A percentile compares a stretch with the other conserved stretches of the same genome.
Conservation (phyloP, 2,888 invertebrate genomes). For the Carterocephalus palaemon region DNA sequence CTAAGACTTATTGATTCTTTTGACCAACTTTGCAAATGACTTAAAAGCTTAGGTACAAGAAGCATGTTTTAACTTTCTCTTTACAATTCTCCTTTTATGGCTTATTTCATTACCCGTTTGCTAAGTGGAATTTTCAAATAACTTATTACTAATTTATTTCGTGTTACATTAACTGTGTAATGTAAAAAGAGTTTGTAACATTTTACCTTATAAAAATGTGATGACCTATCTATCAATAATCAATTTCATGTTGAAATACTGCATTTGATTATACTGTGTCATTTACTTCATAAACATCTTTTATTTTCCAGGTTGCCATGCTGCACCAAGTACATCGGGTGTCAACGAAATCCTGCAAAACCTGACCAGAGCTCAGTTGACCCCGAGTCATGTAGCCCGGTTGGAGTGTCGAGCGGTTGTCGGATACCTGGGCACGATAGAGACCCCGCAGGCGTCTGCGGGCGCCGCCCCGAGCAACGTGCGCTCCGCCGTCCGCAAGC, state of each 20-base stretch:
- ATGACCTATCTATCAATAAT: too few relatives aligned
- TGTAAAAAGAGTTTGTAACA: constrained; percentile 2
- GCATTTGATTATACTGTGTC: neutral
- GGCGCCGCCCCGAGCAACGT: constrained; percentile 88
- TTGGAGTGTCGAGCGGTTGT: constrained; percentile 91
- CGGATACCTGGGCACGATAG: constrained; percentile 96
- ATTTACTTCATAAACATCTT: neutral
- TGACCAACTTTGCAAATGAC: too few relatives aligned
- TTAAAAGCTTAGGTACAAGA: too few relatives aligned
- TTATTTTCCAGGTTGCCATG: constrained; percentile 59
- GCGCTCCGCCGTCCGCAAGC: constrained; percentile 91
- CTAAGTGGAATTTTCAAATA: too few relatives aligned
- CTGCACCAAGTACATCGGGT: constrained; percentile 63
- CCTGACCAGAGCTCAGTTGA: constrained; percentile 58
- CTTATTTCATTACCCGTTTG: too few relatives aligned
- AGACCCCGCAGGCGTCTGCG: constrained; percentile 92
- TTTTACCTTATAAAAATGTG: too few relatives aligned
- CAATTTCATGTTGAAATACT: neutral
- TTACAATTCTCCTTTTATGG: too few relatives aligned
- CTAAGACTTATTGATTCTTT: too few relatives aligned
- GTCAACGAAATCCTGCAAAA: constrained; percentile 69
- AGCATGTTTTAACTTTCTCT: too few relatives aligned
- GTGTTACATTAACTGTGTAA: too few relatives aligned
- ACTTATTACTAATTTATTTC: too few relatives aligned
- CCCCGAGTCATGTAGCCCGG: constrained; percentile 65